Conservation (phyloP, 1,140 invertebrate species). For the Eubasilissa regina region DNA sequence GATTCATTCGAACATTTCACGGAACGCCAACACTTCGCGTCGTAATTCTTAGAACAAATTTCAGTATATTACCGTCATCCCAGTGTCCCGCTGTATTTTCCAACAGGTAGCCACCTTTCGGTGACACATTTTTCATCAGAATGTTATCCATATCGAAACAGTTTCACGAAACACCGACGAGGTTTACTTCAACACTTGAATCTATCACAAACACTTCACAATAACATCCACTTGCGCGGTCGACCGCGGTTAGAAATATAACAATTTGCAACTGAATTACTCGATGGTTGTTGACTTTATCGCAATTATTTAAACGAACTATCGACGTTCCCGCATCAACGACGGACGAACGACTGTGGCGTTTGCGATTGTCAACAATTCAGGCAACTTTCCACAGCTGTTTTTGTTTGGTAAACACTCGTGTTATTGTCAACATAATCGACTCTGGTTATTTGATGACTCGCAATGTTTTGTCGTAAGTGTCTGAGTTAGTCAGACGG, state of each 20-base stretch:
- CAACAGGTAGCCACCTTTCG: conserved; percentile 10
- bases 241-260: no score
- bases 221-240: background rate
- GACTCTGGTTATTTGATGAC: conserved; percentile 2
- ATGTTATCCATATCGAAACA: conserved; percentile 34
- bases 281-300: background rate
- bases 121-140: conserved; percentile 15
- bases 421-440: conserved; percentile 20
- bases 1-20: no score
- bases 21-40: background rate
- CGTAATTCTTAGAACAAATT: background rate
- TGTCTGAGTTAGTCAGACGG: background rate
- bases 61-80: conserved; percentile 17
- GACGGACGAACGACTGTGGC: background rate
- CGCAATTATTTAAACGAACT: background rate
- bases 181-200: background rate
- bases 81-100: conserved; percentile 13
- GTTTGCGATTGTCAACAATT: background rate
- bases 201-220: background rate
- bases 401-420: conserved; percentile 34
- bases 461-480: background rate
- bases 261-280: no score
- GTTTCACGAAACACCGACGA: background rate
- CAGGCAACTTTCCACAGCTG: conserved; percentile 13
- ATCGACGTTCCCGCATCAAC: background rate